phyloP scores from a whole-genome alignment of 2,113 vertebrate genomes.

The Scalopus aquaticus region DNA sequence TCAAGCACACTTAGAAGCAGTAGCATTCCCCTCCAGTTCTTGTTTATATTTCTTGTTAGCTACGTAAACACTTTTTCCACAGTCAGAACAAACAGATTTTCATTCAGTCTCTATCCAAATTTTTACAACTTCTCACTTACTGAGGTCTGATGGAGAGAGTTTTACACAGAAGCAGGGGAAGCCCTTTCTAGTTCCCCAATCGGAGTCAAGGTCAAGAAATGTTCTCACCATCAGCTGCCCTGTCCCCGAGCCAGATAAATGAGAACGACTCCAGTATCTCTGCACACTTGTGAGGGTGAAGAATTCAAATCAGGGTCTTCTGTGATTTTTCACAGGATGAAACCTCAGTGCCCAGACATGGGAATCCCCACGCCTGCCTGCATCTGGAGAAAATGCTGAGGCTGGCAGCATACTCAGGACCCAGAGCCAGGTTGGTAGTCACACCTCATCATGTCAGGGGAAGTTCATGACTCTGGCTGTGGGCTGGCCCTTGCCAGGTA shows the following conservation, averaged over 20 bases:
- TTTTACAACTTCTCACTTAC: background rate
- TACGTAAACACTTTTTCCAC: slow-evolving; percentile 33
- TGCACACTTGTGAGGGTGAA: background rate
- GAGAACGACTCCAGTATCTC: background rate
- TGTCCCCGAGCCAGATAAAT: background rate
- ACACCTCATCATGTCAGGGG: background rate
- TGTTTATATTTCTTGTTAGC: slow-evolving; percentile 54
- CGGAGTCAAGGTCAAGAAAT: background rate
- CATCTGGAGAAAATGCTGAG: background rate
- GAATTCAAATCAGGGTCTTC: slow-evolving; percentile 2
- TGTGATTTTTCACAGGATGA: slow-evolving; percentile 12
- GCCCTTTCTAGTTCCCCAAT: background rate
- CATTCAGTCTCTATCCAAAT: background rate
- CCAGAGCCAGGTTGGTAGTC: background rate
- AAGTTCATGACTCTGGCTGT: background rate
- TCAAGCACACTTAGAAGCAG: slow-evolving; percentile 41
- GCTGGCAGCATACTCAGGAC: too few relatives aligned
- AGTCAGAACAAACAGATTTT: slow-evolving; percentile 35
- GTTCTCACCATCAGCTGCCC: background rate
- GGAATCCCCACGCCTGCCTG: background rate
- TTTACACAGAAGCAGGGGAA: background rate
- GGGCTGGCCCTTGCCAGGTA: background rate
- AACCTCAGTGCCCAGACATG: background rate
- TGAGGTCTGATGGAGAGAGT: too few relatives aligned
- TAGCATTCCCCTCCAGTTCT: slow-evolving; percentile 43